Evolutionary conservation across 1,140 invertebrate genomes (phyloP).

Genomic region (Penaeus vannamei): DNA sequence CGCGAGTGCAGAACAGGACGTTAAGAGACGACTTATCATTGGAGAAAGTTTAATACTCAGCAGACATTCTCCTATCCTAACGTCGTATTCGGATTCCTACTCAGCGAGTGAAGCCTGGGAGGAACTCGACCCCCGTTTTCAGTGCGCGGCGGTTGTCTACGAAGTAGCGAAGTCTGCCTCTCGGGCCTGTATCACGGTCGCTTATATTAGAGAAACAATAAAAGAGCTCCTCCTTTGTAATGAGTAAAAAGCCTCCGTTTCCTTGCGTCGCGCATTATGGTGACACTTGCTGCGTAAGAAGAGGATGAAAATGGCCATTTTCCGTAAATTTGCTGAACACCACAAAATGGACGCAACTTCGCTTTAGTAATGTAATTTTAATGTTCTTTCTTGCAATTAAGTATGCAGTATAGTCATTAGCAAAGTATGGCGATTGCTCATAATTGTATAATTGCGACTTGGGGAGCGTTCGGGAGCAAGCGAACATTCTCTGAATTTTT

Average conservation of each 20-base stretch:
- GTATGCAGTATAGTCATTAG: slow-evolving; percentile 31
- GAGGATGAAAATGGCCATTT: slow-evolving; percentile 42
- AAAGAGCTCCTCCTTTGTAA: slow-evolving; percentile 59
- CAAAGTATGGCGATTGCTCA: slow-evolving; percentile 16
- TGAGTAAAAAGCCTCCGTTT: slow-evolving; percentile 57
- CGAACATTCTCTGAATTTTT: too few relatives aligned
- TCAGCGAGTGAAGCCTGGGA: too few relatives aligned
- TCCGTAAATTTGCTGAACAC: slow-evolving; percentile 41
- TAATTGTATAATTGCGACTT: neutral
- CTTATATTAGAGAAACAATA: slow-evolving; percentile 60
- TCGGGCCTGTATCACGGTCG: slow-evolving; percentile 31
- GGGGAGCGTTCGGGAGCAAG: too few relatives aligned
- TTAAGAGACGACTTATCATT: too few relatives aligned
- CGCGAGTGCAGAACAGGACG: too few relatives aligned
- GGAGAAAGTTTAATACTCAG: too few relatives aligned
- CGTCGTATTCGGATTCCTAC: too few relatives aligned
- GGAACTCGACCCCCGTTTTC: slow-evolving; percentile 6
- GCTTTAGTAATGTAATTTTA: slow-evolving; percentile 59
- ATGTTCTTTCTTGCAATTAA: slow-evolving; percentile 48
- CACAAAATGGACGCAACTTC: slow-evolving; percentile 46
- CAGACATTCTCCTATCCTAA: too few relatives aligned
- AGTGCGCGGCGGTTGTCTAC: neutral
- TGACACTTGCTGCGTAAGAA: slow-evolving; percentile 52
- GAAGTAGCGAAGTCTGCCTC: slow-evolving; percentile 19
- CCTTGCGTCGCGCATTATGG: slow-evolving; percentile 48